Evolutionary conservation across 2,797 vertebrate species (phyloP).

Genomic region (Myiotriccus ornatus): DNA sequence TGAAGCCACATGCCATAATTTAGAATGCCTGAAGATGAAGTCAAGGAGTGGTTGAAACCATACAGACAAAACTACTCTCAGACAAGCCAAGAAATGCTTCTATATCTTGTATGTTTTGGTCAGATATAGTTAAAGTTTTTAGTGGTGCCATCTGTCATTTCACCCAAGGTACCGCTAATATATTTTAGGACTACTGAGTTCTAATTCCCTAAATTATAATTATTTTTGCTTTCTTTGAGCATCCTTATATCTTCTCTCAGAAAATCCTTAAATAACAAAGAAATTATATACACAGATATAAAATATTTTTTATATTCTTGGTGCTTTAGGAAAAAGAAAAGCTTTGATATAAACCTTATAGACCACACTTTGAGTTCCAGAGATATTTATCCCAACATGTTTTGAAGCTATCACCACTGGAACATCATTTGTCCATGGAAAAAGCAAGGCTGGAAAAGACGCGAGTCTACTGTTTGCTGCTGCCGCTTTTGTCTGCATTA

Average conservation of each 20-base stretch:
- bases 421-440: not conserved
- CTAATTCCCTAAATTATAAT: not conserved
- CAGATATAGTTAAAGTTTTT: not conserved
- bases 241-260: not conserved
- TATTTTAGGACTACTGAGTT: not conserved
- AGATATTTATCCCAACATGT: not conserved
- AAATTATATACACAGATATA: not conserved
- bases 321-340: not conserved
- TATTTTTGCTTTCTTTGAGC: not conserved
- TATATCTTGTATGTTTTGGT: not conserved
- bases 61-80: not conserved
- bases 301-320: not conserved
- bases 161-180: not conserved
- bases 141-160: not conserved
- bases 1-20: not conserved
- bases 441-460: not conserved
- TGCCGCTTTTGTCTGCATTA: not conserved
- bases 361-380: not conserved
- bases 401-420: not conserved
- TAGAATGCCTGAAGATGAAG: not conserved
- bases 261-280: not conserved
- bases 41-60: not conserved
- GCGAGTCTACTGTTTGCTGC: not conserved
- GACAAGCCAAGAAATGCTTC: not conserved
- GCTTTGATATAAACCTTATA: not conserved